These are phyloP conservation scores for Lerema accius DNA, from an alignment of 1,140 invertebrate species.

Conservation along the genomic window DNA sequence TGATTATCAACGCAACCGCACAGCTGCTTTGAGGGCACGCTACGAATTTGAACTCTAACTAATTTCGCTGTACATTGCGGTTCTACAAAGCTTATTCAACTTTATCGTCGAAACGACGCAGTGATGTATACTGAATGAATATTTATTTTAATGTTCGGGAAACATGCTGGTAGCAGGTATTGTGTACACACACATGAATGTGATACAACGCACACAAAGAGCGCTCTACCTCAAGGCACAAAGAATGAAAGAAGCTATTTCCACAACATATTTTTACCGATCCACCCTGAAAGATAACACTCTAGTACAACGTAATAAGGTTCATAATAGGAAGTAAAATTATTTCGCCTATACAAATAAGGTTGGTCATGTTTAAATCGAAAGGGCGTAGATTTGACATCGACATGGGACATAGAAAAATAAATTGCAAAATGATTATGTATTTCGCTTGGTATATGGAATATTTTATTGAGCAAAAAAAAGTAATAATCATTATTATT, in stretches of 20 bases:
- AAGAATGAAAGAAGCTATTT: slow-evolving; percentile 54
- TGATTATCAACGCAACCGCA: slow-evolving; percentile 58
- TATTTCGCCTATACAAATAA: slow-evolving; percentile 21
- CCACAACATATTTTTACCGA: slow-evolving; percentile 43
- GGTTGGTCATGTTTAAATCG: slow-evolving; percentile 34
- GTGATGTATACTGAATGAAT: slow-evolving; percentile 32
- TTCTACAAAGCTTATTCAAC: neutral
- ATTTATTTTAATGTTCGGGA: neutral
- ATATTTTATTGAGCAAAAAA: too few relatives aligned
- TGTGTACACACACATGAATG: slow-evolving; percentile 45
- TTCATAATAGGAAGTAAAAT: slow-evolving; percentile 28
- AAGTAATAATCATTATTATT: too few relatives aligned
- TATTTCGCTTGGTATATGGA: too few relatives aligned
- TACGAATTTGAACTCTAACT: slow-evolving; percentile 21
- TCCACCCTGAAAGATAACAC: slow-evolving; percentile 24
- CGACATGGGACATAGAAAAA: slow-evolving; percentile 33
- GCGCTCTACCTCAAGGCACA: slow-evolving; percentile 40
- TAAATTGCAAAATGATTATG: slow-evolving; percentile 21
- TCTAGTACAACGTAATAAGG: slow-evolving; percentile 23
- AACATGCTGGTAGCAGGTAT: slow-evolving; percentile 28
- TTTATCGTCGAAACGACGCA: neutral
- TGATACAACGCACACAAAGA: slow-evolving; percentile 39
- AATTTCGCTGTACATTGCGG: slow-evolving; percentile 38
- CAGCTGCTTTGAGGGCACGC: slow-evolving; percentile 53
- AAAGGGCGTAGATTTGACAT: slow-evolving; percentile 40